Evolutionary conservation across 1,140 invertebrate species (phyloP), one percentile per base, ranked within the genome.

Genomic region (Pararge aegeria): DNA sequence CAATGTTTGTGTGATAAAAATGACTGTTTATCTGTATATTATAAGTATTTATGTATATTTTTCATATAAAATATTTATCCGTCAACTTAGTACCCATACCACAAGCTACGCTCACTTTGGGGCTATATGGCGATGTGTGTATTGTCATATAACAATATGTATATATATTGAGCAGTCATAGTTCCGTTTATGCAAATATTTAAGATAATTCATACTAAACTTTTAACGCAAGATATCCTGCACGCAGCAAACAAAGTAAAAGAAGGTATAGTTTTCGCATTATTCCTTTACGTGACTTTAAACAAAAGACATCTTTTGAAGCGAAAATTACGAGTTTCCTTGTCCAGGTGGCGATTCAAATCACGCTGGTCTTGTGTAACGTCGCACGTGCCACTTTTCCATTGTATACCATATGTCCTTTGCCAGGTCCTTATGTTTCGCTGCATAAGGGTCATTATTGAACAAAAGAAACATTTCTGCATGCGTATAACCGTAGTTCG

Each of bases 321-420:
- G 54, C 63, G 59, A 59, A 62, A 65, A 56, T 55, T 64, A 57
- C 46, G 20, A 59, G 62, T 69, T 58, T 57, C 55, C 58, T 51
- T 37, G 49, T 18, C 69, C 69, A 68, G 69, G 66, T 72, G 69
- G 56, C 42, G 60, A 63, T 65, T 58, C 67, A 49, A 68, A 63
- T 66, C 66, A 58, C 49, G 61, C 34, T 34, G 29, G 21, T 55
- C 64, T 72, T 72, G 69, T 61, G 69, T 65, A 72, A 72, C 57
- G 29, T 61, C 55, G 63, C 69, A 68, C 66, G 69, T 72, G 69
- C 61, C 57, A 52, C 52, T 58, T 59, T 59, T 44, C 27, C 27
- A 55, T 59, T 65, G 55, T 66, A 53, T 54, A 38, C 52, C 10
- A 54, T 27, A 30, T 29, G 30, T 5, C 37, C 21, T 16, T 40